Base-by-base conservation (phyloP, 2,113 vertebrate species). In the Pedetes capensis region DNA sequence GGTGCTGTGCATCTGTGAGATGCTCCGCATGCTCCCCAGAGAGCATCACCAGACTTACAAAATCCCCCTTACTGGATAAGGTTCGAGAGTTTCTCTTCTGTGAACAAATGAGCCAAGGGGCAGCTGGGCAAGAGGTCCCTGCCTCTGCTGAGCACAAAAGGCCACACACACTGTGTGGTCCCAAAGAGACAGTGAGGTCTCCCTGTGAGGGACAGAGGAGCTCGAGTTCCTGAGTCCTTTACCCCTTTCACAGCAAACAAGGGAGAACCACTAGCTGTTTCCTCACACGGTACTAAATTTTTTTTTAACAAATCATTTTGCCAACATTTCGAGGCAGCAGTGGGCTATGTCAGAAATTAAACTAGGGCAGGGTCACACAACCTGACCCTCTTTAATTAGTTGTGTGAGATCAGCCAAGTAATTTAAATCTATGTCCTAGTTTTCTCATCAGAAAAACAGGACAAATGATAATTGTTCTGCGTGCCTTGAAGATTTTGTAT, bases 361-460 rank as follows among this genome's bases (percentile, higher is more conserved):
- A 97, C 55, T 89, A 81, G 97, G 91, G 69, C 96, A 72, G 51
- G 85, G 78, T 95, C 89, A 97, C 57, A 85, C 86, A 64, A 87
- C 55, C 82, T 80, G 69, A 83, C 10, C 39, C 71, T 91, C 68
- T 74, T 63, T 96, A 96, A 97, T 97, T 96, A 97, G 95, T 82
- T 80, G 74, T 29, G 63, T 32, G 86, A 96, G 89, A 68, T 75
- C 79, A 87, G 91, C 82, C 82, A 42, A 86, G 81, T 71, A 69
- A 97, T 96, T 97, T 68, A 94, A 95, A 82, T 85, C 78, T 44
- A 5, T 42, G 97, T 85, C 97, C 97, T 89, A 96, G 95, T 96
- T 97, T 96, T 93, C 82, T 94, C 82, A 80, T 86, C 39, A 91
- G 63, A 94, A 97, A 95, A 85, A 82, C 85, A 94, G 74, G 49